Evolutionary conservation across 2,888 invertebrate genomes (phyloP).

Genomic region (Cenopis cana): DNA sequence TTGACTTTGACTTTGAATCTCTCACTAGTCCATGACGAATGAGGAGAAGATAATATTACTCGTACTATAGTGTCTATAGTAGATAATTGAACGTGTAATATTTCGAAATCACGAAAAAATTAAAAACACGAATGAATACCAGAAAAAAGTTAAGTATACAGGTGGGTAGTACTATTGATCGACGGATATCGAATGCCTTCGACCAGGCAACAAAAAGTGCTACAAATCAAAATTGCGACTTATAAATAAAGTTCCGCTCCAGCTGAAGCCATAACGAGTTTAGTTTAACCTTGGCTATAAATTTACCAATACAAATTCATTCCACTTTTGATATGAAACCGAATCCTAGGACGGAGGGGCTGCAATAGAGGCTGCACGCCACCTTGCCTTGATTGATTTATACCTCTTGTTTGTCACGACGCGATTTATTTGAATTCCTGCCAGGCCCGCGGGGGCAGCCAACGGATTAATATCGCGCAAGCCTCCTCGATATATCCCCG

Average conservation of each 20-base stretch:
- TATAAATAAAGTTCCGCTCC: constrained; percentile 71
- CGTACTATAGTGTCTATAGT: too few species aligned
- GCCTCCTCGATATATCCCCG: constrained; percentile 80
- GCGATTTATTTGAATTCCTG: constrained; percentile 85
- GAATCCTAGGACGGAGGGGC: constrained; percentile 47
- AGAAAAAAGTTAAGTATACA: constrained; percentile 7
- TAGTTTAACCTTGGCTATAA: constrained; percentile 79
- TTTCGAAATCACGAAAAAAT: not conserved
- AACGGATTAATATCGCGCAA: constrained; percentile 83
- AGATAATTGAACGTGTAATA: too few species aligned
- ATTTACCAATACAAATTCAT: constrained; percentile 81
- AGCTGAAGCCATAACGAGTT: constrained; percentile 80
- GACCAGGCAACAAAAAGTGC: constrained; percentile 51
- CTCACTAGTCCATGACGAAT: not conserved
- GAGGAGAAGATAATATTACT: too few species aligned
- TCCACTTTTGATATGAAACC: constrained; percentile 68
- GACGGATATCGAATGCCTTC: constrained; percentile 46
- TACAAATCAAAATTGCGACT: constrained; percentile 71
- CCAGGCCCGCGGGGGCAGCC: constrained; percentile 78
- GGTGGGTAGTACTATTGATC: constrained; percentile 1
- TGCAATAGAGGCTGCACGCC: constrained; percentile 82
- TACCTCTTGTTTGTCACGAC: constrained; percentile 85
- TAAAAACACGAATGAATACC: not conserved
- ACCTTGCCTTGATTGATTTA: constrained; percentile 85
- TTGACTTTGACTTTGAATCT: too few species aligned